Conservation (phyloP, 2,113 vertebrate genomes). For the Bufo bufo region DNA sequence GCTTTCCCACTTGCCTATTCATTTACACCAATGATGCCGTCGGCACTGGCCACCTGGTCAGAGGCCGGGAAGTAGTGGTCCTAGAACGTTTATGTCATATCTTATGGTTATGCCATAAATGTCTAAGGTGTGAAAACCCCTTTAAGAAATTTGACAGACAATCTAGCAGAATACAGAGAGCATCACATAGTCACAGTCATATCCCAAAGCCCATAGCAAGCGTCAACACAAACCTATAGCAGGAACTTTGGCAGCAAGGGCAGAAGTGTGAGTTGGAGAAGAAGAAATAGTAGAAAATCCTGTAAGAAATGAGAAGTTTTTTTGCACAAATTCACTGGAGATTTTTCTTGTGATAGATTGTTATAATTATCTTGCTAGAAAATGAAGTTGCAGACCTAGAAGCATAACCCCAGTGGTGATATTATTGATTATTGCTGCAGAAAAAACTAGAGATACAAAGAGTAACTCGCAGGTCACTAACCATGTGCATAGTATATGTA, state of each 20-base stretch:
- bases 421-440: not conserved
- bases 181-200: too few species aligned
- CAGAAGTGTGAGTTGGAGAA: slow-evolving; percentile 68
- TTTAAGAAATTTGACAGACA: not conserved
- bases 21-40: not conserved
- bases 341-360: not conserved
- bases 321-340: not conserved
- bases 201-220: not conserved
- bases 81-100: not conserved
- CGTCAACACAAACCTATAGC: slow-evolving; percentile 37
- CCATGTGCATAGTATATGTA: not conserved
- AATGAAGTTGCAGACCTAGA: not conserved
- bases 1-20: not conserved
- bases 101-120: not conserved
- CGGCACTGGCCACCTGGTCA: not conserved
- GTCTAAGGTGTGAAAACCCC: not conserved
- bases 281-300: slow-evolving; percentile 71
- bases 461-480: not conserved
- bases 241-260: slow-evolving; percentile 69
- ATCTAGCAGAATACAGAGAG: not conserved
- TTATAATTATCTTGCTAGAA: not conserved
- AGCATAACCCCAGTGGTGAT: not conserved
- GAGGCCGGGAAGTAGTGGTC: not conserved
- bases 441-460: not conserved
- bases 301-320: slow-evolving; percentile 71